Evolutionary conservation across 2,113 vertebrate genomes (phyloP).

Genomic region (Austrofundulus limnaeus): DNA sequence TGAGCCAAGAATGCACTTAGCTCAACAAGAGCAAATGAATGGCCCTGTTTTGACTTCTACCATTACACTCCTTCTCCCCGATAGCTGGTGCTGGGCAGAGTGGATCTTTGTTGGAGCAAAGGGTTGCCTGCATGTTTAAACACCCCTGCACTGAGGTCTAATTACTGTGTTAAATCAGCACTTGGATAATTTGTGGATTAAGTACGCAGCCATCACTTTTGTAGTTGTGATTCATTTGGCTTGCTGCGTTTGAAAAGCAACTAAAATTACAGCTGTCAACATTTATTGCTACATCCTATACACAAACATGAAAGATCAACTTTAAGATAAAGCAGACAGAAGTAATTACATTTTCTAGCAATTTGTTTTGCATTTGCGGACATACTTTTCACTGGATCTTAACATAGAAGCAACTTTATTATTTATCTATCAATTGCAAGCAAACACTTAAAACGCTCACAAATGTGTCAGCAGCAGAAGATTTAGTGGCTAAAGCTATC

Average conservation of each 20-base stretch:
- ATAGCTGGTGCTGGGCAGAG: conserved; percentile 78
- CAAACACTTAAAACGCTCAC: conserved; percentile 44
- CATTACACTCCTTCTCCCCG: conserved; percentile 80
- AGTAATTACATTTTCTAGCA: not conserved
- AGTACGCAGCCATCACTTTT: conserved; percentile 29
- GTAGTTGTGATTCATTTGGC: conserved; percentile 29
- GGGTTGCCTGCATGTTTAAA: conserved; percentile 73
- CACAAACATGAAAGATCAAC: not conserved
- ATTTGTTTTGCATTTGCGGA: not conserved
- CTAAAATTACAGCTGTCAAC: conserved; percentile 20
- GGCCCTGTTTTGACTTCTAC: conserved; percentile 87
- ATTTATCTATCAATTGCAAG: conserved; percentile 3
- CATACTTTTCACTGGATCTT: not conserved
- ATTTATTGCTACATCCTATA: conserved; percentile 8
- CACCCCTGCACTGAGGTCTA: conserved; percentile 70
- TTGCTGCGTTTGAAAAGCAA: conserved; percentile 28
- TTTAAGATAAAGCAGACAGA: conserved; percentile 7
- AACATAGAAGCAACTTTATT: conserved; percentile 18
- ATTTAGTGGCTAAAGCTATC: conserved; percentile 37
- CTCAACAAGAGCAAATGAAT: conserved; percentile 90
- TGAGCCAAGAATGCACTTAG: conserved; percentile 99
- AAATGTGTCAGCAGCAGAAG: conserved; percentile 51
- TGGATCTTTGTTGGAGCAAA: conserved; percentile 70
- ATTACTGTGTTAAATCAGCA: conserved; percentile 73
- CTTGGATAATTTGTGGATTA: conserved; percentile 63